Evolutionary conservation across 2,113 vertebrate species (phyloP), one percentile per base, ranked within the genome.

Genomic region (Megaceryle maxima): DNA sequence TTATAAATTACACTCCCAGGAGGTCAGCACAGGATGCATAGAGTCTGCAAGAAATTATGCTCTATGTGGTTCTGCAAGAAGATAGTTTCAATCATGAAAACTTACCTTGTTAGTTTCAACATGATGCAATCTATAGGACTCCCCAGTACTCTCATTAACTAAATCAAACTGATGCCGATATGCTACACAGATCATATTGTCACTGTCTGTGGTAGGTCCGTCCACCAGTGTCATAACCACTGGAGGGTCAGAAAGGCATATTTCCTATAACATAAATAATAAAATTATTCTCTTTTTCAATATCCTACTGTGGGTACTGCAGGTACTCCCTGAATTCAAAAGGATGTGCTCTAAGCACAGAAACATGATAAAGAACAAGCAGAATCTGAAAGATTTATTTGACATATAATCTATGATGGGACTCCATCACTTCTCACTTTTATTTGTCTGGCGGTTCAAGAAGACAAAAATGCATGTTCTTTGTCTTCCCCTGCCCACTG

Each of bases 131-230:
- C 99, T 93, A 88, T 98, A 99, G 87, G 98, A 98, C 57, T 99
- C 99, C 16, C 99, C 99, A 0, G 99, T 99, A 98, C 99, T 99
- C 98, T 99, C 99, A 28, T 99, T 99, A 96, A 99, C 98, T 96
- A 99, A 97, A 88, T 99, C 99, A 79, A 99, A 99, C 96, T 99
- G 99, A 95, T 99, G 99, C 39, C 98, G 99, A 97, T 99, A 99
- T 0, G 99, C 99, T 94, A 99, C 99, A 24, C 99, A 99, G 96
- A 99, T 99, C 98, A 99, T 99, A 91, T 99, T 99, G 98, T 99
- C 99, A 11, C 99, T 99, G 80, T 99, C 99, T 51, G 98, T 99
- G 0, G 98, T 98, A 7, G 99, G 99, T 15, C 99, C 99, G 12
- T 99, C 99, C 79, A 99, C 99, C 80, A 99, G 97, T 0, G 99